Percentiles rank a stretch among this genome's conserved stretches.
These are phyloP conservation scores for Eumeta japonica DNA, from an alignment of 1,140 invertebrate genomes.

Conservation along the genomic window DNA sequence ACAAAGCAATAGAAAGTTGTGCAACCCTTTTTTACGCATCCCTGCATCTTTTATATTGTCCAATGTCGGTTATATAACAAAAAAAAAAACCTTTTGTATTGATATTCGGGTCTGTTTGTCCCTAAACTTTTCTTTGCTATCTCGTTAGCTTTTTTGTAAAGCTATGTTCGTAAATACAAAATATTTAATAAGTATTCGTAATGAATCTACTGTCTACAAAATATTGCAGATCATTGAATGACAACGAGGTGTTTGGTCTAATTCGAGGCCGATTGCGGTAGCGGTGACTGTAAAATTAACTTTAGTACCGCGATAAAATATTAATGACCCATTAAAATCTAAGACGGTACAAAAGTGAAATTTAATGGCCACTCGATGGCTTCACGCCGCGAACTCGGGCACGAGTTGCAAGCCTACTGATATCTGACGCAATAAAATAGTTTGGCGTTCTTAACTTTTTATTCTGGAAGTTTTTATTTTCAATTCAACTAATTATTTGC, in stretches of 20 bases:
- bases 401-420: slow-evolving; percentile 13
- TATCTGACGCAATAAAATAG: slow-evolving; percentile 34
- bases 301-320: slow-evolving; percentile 48
- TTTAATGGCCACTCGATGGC: slow-evolving; percentile 36
- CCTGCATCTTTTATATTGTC: slow-evolving; percentile 30
- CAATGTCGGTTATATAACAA: slow-evolving; percentile 40
- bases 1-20: slow-evolving; percentile 55
- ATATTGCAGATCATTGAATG: no score
- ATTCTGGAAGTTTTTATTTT: no score
- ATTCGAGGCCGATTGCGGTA: slow-evolving; percentile 41
- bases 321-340: slow-evolving; percentile 54
- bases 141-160: slow-evolving; percentile 30
- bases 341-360: slow-evolving; percentile 52
- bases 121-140: slow-evolving; percentile 50
- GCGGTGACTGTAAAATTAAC: slow-evolving; percentile 49
- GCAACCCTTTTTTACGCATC: slow-evolving; percentile 44
- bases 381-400: slow-evolving; percentile 34
- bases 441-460: no score
- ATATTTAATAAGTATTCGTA: no score
- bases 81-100: no score
- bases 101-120: slow-evolving; percentile 25
- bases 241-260: slow-evolving; percentile 24
- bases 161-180: no score
- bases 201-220: no score
- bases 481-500: no score